Conservation (phyloP, 1,140 invertebrate genomes). For the Temnothorax curvispinosus region DNA sequence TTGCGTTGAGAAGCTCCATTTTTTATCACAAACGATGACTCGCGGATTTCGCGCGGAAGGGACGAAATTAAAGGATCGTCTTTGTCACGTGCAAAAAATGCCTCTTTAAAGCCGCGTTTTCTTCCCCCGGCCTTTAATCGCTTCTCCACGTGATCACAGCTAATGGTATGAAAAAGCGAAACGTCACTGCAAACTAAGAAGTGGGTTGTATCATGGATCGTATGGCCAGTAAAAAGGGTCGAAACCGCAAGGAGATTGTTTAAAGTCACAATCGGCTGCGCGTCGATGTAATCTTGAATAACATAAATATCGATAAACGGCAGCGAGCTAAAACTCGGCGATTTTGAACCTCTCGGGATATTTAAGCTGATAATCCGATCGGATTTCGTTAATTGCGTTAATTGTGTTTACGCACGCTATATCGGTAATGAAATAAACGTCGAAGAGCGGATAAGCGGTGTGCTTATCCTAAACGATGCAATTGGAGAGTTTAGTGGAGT, state of each 20-base stretch:
- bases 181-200: slow-evolving; percentile 23
- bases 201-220: slow-evolving; percentile 27
- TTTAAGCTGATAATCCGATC: not conserved
- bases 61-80: not conserved
- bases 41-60: not conserved
- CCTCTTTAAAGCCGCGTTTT: slow-evolving; percentile 18
- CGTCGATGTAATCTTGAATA: not conserved
- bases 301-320: not conserved
- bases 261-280: not conserved
- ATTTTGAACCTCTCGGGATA: not conserved
- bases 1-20: not conserved
- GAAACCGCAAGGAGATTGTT: not conserved
- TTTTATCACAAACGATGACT: slow-evolving; percentile 25
- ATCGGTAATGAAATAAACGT: not conserved
- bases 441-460: not conserved
- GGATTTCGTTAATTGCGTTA: not conserved
- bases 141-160: not conserved
- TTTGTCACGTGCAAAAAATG: slow-evolving; percentile 5
- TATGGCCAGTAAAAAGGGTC: not conserved
- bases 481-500: not conserved
- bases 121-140: slow-evolving; percentile 23
- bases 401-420: not conserved
- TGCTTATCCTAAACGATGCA: not conserved
- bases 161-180: slow-evolving; percentile 52
- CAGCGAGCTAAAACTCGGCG: not conserved